Conservation (phyloP, 2,797 vertebrate genomes). For the Halcyon badia region DNA sequence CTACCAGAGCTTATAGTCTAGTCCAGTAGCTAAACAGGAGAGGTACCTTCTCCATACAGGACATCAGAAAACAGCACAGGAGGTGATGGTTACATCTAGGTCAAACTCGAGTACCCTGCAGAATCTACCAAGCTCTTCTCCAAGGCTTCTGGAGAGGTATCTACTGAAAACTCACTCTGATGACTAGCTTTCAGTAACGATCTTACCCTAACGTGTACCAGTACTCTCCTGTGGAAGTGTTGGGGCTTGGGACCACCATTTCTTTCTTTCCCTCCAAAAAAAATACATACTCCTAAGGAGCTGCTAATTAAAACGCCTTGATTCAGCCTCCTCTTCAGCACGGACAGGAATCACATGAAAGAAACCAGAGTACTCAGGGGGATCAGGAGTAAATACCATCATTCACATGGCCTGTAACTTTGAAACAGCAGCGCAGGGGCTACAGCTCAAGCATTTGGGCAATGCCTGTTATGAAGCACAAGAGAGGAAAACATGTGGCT, state of each 20-base stretch:
- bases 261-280: neutral
- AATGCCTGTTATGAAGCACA: neutral
- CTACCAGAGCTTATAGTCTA: neutral
- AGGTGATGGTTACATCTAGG: neutral
- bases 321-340: neutral
- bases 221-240: neutral
- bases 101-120: neutral
- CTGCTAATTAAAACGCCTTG: neutral
- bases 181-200: fast-evolving
- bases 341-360: fast-evolving
- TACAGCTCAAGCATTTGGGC: neutral
- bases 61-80: neutral
- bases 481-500: neutral
- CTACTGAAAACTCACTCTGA: neutral
- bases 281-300: neutral
- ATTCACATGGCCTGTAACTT: neutral
- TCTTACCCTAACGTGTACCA: neutral
- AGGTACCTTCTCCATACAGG: neutral
- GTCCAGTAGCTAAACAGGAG: neutral
- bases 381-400: neutral
- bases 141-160: neutral
- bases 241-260: neutral
- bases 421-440: neutral
- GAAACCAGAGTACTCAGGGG: neutral
- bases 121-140: neutral